Evolutionary conservation across 2,888 invertebrate genomes (phyloP).

Genomic region (Nesidiocoris tenuis): DNA sequence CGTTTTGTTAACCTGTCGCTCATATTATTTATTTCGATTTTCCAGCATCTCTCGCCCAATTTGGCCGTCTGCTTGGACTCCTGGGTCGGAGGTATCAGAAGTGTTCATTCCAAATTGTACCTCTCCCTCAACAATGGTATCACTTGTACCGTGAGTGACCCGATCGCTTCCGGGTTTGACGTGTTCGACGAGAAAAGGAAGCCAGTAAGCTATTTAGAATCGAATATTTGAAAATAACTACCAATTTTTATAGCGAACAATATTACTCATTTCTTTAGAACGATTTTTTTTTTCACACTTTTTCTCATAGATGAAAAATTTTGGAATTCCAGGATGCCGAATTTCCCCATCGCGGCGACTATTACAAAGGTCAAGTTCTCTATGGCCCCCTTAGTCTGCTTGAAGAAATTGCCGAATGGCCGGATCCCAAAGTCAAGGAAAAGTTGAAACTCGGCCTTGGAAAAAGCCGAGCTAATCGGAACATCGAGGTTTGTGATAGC

Average conservation of each 20-base stretch:
- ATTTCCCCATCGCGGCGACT: constrained; percentile 61
- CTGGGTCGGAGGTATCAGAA: constrained; percentile 84
- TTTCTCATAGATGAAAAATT: too few relatives aligned
- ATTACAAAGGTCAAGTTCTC: constrained; percentile 73
- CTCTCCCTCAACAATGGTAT: constrained; percentile 68
- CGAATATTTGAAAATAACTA: background rate
- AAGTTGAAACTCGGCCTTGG: constrained; percentile 20
- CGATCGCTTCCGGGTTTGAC: constrained; percentile 68
- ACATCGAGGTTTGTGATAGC: background rate
- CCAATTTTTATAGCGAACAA: background rate
- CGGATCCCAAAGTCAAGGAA: constrained; percentile 56
- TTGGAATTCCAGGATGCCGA: constrained; percentile 58
- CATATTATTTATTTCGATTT: too few relatives aligned
- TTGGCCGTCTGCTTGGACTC: constrained; percentile 84
- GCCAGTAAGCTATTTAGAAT: constrained; percentile 52
- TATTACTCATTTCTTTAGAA: too few relatives aligned
- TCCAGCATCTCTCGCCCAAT: constrained; percentile 75
- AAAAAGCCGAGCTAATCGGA: background rate
- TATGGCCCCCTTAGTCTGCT: constrained; percentile 72
- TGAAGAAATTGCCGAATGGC: constrained; percentile 73
- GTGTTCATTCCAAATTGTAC: constrained; percentile 67
- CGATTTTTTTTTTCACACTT: too few relatives aligned
- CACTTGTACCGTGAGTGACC: constrained; percentile 64
- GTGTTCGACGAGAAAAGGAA: constrained; percentile 70
- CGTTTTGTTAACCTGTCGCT: too few relatives aligned